Base-by-base conservation (phyloP, 2,888 invertebrate genomes). In the Agrotis exclamationis region DNA sequence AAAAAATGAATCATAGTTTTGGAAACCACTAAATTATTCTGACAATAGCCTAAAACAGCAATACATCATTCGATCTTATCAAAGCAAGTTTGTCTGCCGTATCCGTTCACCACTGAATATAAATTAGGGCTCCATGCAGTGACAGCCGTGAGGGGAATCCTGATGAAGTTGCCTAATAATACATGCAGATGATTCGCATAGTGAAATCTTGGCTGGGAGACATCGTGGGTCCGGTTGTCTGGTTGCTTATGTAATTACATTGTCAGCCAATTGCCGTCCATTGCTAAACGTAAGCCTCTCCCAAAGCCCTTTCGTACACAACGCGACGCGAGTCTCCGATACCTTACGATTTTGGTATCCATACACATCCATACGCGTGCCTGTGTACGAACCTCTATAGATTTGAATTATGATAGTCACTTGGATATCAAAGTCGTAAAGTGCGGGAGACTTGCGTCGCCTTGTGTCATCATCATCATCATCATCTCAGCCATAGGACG, bases 71-170 rank as follows among this genome's bases (percentile, higher is more conserved):
- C 22, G 2, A 58, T 62, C 44, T 66, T 56, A 77, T 67, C 54
- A 56, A 59, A 66, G 39, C 63, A 44, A 59, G 51, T 78, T 62
- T 53, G 76, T 70, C 39, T 56, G 63, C 1, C 33, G 47, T 67
- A 47, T 51, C 28, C 18, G 72, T 59, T 39, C 7, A 13, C 0
- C 28, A n/a, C 20, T 60, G 76, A 59, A 77, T 76, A 60, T 72
- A 59, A 77, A 76, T 72, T 63, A 67, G 63, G 56, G 9, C 53
- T 76, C 45, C 39, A 28, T n/a, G 54, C 73, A 24, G 63, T 63
- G 59, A 24, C 45, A 56, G 4, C 14, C 73, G 73, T 76, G 76
- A 39, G 14, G 7, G 0, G 76, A 72, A 78, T 76, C n/a, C 24
- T 18, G 28, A 77, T 67, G 13, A 2, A 13, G n/a, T 51, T 59